Evolutionary conservation across 1,140 invertebrate genomes (phyloP), one percentile per base, ranked within the genome.

Genomic region (Lepidurus apus): DNA sequence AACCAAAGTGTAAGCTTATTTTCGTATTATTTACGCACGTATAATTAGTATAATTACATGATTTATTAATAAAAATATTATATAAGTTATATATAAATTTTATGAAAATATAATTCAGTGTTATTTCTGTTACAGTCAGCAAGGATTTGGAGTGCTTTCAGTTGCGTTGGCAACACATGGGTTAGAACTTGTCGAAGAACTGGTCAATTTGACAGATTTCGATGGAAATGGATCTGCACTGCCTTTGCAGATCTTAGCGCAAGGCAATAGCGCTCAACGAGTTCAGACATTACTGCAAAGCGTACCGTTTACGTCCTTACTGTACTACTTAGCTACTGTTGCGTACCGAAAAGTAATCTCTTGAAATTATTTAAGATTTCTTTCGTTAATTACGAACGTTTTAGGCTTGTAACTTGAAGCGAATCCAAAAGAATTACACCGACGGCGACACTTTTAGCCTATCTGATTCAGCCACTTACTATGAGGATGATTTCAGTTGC

Each of bases 391-490:
- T 65, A 73, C 44, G 42, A 42, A 43, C 42, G 77, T 81, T 80
- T 0, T 65, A 89, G 87, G 93, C 93, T 21, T 94, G 93, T 80
- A 92, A 91, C 44, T 84, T 95, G 80, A 94, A 94, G 84, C 87
- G 93, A 79, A 90, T 93, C 74, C 92, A 93, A 85, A 93, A 93
- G 84, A 91, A 93, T 85, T 90, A 92, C 74, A 85, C 88, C 4
- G 90, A 90, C 85, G 91, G 91, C 79, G 93, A 94, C 82, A 91
- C 91, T 10, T 91, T 93, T 73, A 95, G 93, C 83, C 90, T 92
- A 74, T 95, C 93, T 0, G 95, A 97, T 84, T 95, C 94, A 6
- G 95, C 94, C 53, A 95, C 94, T 24, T 97, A 95, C 84, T 96
- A 95, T 84, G 94, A 96, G 85, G 94, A 97, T 84, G 87, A 88